These are phyloP conservation scores for Psittacula echo DNA, from an alignment of 2,797 vertebrate genomes.

Conservation along the genomic window DNA sequence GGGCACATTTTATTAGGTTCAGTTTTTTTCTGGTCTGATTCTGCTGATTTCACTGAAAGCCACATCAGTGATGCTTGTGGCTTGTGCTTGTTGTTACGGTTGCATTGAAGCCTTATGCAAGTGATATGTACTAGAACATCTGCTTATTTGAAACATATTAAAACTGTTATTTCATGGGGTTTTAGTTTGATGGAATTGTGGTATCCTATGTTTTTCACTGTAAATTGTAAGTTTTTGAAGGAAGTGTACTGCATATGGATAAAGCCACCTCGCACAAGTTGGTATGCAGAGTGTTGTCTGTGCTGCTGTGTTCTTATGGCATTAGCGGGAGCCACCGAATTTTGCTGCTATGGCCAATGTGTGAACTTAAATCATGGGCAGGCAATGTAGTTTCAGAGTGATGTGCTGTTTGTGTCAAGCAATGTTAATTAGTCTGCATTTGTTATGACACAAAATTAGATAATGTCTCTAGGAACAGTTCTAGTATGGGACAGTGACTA, in stretches of 20 bases:
- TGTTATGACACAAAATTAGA: background rate
- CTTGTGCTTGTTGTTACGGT: background rate
- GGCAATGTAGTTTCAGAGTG: background rate
- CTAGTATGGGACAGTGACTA: background rate
- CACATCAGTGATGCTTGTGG: background rate
- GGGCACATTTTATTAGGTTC: background rate
- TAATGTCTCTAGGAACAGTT: background rate
- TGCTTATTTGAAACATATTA: background rate
- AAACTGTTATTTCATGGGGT: background rate
- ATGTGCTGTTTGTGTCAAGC: background rate
- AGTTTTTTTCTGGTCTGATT: background rate
- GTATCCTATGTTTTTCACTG: background rate
- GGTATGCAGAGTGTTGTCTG: background rate
- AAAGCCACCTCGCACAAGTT: background rate
- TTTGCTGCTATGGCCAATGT: background rate
- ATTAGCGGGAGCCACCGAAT: background rate
- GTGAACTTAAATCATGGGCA: background rate
- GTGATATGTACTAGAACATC: background rate
- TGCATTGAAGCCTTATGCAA: background rate
- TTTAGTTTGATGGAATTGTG: background rate
- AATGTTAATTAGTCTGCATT: background rate
- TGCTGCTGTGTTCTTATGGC: background rate
- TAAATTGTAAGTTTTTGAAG: background rate
- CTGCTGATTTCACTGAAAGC: background rate
- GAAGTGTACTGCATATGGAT: background rate